Percentiles rank a stretch among this genome's conserved stretches.
Conservation (phyloP, 2,113 vertebrate genomes). For the Crotalus viridis region DNA sequence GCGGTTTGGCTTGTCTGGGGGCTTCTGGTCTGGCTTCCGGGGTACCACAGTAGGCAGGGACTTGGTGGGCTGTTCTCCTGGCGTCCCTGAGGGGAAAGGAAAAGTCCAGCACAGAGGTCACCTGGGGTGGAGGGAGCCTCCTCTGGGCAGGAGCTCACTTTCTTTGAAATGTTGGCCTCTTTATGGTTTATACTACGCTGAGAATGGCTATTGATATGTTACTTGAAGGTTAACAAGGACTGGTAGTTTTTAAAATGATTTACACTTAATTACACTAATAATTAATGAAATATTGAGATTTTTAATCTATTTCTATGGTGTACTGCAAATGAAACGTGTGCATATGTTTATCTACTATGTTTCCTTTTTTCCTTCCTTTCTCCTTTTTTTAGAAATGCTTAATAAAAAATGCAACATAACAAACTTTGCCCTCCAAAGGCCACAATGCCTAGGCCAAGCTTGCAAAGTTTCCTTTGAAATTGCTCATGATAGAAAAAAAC, state of each 20-base stretch:
- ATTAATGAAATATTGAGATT: background rate
- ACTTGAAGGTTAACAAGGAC: background rate
- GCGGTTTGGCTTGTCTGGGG: slow-evolving; percentile 72
- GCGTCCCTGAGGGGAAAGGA: slow-evolving; percentile 66
- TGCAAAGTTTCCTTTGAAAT: background rate
- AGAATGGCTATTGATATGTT: background rate
- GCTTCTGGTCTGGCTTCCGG: slow-evolving; percentile 76
- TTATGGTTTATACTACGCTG: background rate
- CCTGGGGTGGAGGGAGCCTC: fast-evolving
- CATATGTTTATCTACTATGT: background rate
- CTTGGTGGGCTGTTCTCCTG: slow-evolving; percentile 78
- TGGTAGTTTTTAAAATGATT: background rate
- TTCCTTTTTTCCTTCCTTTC: background rate
- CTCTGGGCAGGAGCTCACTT: background rate
- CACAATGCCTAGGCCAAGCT: background rate
- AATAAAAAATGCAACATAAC: background rate
- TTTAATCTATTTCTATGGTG: background rate
- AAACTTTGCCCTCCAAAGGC: background rate
- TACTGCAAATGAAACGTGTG: background rate
- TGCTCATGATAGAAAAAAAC: background rate
- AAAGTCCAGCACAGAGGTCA: fast-evolving
- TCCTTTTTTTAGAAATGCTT: background rate
- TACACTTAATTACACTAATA: background rate
- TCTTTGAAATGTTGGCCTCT: background rate
- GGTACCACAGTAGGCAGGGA: slow-evolving; percentile 79